These are phyloP conservation scores for Drosophila auraria DNA, from an alignment of 1,140 invertebrate species.

Conservation along the genomic window DNA sequence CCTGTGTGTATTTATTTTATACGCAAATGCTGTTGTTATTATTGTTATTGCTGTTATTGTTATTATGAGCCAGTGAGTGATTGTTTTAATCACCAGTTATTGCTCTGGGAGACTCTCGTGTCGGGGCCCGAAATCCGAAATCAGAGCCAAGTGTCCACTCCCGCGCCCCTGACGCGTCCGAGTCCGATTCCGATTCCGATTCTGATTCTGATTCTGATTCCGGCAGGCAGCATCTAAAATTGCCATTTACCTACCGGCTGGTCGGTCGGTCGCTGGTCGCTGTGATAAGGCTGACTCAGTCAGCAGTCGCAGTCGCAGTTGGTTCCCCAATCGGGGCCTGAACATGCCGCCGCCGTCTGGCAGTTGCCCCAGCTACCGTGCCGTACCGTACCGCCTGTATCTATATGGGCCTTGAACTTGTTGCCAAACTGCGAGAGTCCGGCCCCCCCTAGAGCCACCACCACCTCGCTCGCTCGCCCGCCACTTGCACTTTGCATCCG, in stretches of 20 bases:
- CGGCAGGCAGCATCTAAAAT: slow-evolving; percentile 44
- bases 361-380: not conserved
- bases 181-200: slow-evolving; percentile 23
- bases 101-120: slow-evolving; percentile 30
- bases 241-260: not conserved
- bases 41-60: slow-evolving; percentile 25
- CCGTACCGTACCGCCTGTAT: slow-evolving; percentile 9
- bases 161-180: slow-evolving; percentile 26
- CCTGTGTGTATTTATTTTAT: slow-evolving; percentile 10
- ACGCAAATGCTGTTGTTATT: slow-evolving; percentile 40
- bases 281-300: slow-evolving; percentile 71
- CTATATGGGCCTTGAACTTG: slow-evolving; percentile 66
- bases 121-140: slow-evolving; percentile 74
- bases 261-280: slow-evolving; percentile 1
- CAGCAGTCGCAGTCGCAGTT: not conserved
- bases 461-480: too few species aligned
- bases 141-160: slow-evolving; percentile 39
- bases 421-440: slow-evolving; percentile 38
- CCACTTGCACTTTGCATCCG: slow-evolving; percentile 36
- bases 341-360: slow-evolving; percentile 64
- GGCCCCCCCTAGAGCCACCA: not conserved
- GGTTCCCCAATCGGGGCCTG: slow-evolving; percentile 63
- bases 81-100: slow-evolving; percentile 60
- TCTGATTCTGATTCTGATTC: slow-evolving; percentile 10
- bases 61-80: slow-evolving; percentile 19